Percentiles rank a stretch among this genome's conserved stretches.
Conservation (phyloP, 2,113 vertebrate species). For the Tetraodon nigroviridis region DNA sequence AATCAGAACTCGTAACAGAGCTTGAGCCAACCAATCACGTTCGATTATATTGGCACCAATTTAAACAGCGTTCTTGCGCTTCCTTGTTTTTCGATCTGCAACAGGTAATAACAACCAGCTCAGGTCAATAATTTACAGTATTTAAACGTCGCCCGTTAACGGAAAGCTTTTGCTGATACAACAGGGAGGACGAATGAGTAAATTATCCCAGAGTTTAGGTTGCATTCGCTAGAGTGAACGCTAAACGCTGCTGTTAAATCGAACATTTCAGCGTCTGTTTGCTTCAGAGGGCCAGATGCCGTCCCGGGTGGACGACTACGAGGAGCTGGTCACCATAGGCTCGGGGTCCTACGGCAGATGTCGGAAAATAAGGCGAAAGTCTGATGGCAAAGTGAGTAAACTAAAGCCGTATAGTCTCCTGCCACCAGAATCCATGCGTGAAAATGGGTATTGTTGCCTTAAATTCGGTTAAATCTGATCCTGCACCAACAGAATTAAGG, state of each 20-base stretch:
- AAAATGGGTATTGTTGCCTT: no score
- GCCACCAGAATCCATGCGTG: no score
- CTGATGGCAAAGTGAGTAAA: slow-evolving; percentile 84
- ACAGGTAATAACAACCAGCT: not conserved
- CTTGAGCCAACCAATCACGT: slow-evolving; percentile 55
- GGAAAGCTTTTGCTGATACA: not conserved
- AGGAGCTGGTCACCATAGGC: slow-evolving; percentile 87
- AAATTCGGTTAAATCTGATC: no score
- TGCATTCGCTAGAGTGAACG: not conserved
- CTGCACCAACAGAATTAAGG: no score
- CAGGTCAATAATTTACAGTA: not conserved
- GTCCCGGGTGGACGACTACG: slow-evolving; percentile 86
- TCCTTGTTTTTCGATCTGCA: slow-evolving; percentile 26
- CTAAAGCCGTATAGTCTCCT: no score
- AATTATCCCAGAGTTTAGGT: slow-evolving; percentile 1
- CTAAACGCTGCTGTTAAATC: slow-evolving; percentile 2
- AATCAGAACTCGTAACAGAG: slow-evolving; percentile 39
- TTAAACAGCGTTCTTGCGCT: slow-evolving; percentile 50
- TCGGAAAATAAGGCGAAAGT: slow-evolving; percentile 87
- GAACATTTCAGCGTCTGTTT: not conserved
- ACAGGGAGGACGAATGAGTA: not conserved
- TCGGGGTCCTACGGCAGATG: slow-evolving; percentile 87
- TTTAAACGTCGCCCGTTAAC: not conserved
- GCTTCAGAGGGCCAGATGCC: slow-evolving; percentile 73
- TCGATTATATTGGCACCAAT: slow-evolving; percentile 54